phyloP scores from a whole-genome alignment of 2,888 invertebrate species.

The Abrostola tripartita region DNA sequence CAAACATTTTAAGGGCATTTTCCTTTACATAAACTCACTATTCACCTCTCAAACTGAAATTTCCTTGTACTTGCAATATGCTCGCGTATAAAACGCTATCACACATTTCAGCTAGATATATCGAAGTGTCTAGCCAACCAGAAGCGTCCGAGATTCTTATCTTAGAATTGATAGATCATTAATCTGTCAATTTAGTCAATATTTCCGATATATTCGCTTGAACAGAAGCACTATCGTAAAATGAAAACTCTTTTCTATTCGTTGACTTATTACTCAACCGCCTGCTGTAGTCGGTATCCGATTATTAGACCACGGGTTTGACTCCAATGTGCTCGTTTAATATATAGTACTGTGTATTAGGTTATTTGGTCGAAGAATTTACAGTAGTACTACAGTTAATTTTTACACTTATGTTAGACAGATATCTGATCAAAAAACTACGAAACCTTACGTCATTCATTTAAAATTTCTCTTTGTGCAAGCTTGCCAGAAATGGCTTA shows the following conservation, averaged over 20 bases:
- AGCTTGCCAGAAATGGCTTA: too few species aligned
- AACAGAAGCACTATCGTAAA: constrained; percentile 4
- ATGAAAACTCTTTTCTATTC: constrained; percentile 27
- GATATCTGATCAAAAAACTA: too few species aligned
- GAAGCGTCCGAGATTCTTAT: constrained; percentile 50
- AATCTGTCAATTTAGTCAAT: constrained; percentile 47
- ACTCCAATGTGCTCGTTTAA: too few species aligned
- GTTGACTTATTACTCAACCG: constrained; percentile 10
- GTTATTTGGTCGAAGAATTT: too few species aligned
- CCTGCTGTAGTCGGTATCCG: neutral
- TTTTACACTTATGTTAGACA: too few species aligned
- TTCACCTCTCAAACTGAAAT: constrained; percentile 18
- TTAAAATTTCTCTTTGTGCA: too few species aligned
- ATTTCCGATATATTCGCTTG: constrained; percentile 35
- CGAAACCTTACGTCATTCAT: too few species aligned
- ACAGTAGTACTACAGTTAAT: too few species aligned
- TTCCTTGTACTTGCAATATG: constrained; percentile 2
- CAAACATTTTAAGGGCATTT: neutral
- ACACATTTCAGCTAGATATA: constrained; percentile 35
- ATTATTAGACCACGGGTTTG: neutral
- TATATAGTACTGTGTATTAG: too few species aligned
- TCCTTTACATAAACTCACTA: neutral
- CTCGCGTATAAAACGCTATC: constrained; percentile 14
- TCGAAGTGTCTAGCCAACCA: constrained; percentile 35
- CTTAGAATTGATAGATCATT: constrained; percentile 54